phyloP scores from a whole-genome alignment of 2,113 vertebrate genomes.

The Ptyas mucosa region DNA sequence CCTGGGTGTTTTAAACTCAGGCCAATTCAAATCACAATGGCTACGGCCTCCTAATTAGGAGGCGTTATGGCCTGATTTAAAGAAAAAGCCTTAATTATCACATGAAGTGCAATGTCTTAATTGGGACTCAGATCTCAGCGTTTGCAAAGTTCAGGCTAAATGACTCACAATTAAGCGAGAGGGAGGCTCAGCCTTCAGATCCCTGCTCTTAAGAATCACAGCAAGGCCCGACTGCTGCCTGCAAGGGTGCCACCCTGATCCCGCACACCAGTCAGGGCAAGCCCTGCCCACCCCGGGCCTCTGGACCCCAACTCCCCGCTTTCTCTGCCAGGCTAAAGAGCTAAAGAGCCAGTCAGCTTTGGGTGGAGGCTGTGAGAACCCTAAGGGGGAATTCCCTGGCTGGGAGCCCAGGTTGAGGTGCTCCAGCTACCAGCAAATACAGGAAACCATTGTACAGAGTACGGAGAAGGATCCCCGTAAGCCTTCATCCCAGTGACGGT shows the following conservation, averaged over 20 bases:
- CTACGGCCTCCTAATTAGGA: constrained; percentile 75
- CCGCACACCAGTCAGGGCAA: not conserved
- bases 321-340: not conserved
- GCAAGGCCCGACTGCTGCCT: not conserved
- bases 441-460: no score
- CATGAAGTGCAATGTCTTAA: constrained; percentile 85
- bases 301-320: not conserved
- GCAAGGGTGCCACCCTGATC: not conserved
- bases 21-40: constrained; percentile 67
- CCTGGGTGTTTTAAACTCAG: constrained; percentile 54
- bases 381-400: not conserved
- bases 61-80: constrained; percentile 79
- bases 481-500: not conserved
- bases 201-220: not conserved
- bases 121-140: constrained; percentile 71
- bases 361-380: not conserved
- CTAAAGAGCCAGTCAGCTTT: not conserved
- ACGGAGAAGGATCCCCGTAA: no score
- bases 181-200: constrained; percentile 35
- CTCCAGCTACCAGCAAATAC: no score
- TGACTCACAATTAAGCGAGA: constrained; percentile 48
- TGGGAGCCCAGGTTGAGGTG: not conserved
- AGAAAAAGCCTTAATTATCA: constrained; percentile 84
- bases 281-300: not conserved
- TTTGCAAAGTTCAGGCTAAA: constrained; percentile 59